Base-by-base conservation (phyloP, 2,888 invertebrate genomes). In the Drosophila seclusa region DNA sequence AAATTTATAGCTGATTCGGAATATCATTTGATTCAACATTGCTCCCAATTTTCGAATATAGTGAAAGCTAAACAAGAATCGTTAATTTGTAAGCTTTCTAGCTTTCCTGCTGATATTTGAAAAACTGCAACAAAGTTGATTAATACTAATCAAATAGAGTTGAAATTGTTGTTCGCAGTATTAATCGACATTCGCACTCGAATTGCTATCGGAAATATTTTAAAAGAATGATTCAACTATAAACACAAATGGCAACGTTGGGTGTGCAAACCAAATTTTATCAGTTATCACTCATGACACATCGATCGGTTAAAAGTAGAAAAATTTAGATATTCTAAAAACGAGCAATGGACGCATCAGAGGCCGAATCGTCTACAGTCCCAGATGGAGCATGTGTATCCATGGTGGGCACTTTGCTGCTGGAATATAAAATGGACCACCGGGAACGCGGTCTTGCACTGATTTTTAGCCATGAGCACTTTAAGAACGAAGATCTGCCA, bases 391-490 rank as follows among this genome's bases (percentile, higher is more conserved):
- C 21, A 6, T 48, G 27, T 5, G 0, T 36, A 2, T n/a, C 36
- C 0, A 3, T 11, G 2, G 2, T 1, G 1, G 11, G 0, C 0
- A 0, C n/a, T 11, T 2, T 0, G 48, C 42, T 53, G 1, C 60
- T 94, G 0, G 95, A 96, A 91, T 98, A 98, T 92, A 97, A 96
- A 82, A 98, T 98, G 98, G 95, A 95, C 83, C 97, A 98, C 92
- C 94, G 94, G 78, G 94, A 95, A 77, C 95, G 98, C 70, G 98
- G 98, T 24, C 93, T 95, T 83, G 98, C 98, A 5, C 92, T 98
- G 34, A 97, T 98, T 89, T 97, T 98, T 90, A 98, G 98, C 91
- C 98, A 98, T 91, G 97, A 97, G 93, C 94, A 94, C 84, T 98
- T 98, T 91, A 95, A 95, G 73, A 94, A 95, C 29, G 94, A 94